phyloP scores from a whole-genome alignment of 2,888 invertebrate species.

The Tiliacea citrago region DNA sequence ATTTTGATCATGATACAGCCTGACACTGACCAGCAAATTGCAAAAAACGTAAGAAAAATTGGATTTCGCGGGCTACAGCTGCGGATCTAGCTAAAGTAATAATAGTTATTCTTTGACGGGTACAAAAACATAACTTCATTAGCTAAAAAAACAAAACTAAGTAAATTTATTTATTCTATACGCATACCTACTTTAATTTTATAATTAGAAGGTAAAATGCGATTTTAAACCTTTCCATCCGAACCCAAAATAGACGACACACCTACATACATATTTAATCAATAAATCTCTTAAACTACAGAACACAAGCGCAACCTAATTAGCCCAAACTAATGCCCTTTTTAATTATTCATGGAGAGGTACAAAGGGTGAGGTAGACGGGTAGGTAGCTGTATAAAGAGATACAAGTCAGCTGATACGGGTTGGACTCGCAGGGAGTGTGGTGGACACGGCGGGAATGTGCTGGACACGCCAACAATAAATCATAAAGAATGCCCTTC shows the following conservation, averaged over 20 bases:
- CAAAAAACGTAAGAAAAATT: no score
- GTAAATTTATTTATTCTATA: no score
- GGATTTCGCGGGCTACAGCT: no score
- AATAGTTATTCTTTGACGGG: no score
- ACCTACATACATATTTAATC: constrained; percentile 15
- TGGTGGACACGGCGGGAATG: constrained; percentile 54
- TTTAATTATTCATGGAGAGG: constrained; percentile 55
- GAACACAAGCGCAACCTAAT: constrained; percentile 37
- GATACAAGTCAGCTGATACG: constrained; percentile 53
- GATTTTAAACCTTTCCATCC: background rate
- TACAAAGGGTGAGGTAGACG: constrained; percentile 39
- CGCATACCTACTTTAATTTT: no score
- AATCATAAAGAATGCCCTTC: constrained; percentile 66
- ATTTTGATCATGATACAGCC: no score
- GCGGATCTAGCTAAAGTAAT: no score
- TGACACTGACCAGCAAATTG: no score
- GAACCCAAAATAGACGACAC: background rate
- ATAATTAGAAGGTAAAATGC: background rate
- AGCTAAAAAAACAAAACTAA: no score
- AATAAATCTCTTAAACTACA: constrained; percentile 32
- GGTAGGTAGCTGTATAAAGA: constrained; percentile 47
- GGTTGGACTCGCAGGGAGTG: constrained; percentile 60
- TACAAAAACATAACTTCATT: no score
- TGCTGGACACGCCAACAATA: constrained; percentile 62
- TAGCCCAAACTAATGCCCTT: constrained; percentile 50